Base-by-base conservation (phyloP, 2,113 vertebrate genomes). In the Tragulus kanchil region DNA sequence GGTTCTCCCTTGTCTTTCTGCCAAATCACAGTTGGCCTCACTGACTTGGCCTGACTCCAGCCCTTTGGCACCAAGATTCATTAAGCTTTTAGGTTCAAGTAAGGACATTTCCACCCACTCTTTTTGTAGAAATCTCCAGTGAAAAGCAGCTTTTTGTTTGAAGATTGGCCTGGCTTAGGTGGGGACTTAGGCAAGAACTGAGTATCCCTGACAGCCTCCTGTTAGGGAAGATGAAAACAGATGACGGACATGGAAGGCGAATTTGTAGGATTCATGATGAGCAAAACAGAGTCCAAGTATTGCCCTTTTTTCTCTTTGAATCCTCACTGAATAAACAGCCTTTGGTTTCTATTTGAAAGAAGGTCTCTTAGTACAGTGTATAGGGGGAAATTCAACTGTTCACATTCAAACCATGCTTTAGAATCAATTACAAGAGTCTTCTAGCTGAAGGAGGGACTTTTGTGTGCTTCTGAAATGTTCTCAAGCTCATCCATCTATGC, bases 61-160 rank as follows among this genome's bases (percentile, higher is more conserved):
- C 67, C 95, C 89, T 96, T 95, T 97, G 97, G 98, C 95, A 98
- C 84, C 95, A 97, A 96, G 96, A 93, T 97, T 98, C 98, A 98
- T 98, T 98, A 98, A 98, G 97, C 93, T 94, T 98, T 97, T 89
- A 97, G 98, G 98, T 98, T 98, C 98, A 98, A 92, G 75, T 95
- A 90, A 98, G 98, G 98, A 99, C 98, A 97, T 91, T 77, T 93
- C 85, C 97, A 98, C 75, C 21, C 94, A 78, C 96, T 98, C 97
- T 93, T 97, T 96, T 28, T 64, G 58, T 31, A 36, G 6, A 86
- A 26, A 77, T 90, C 48, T 61, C 73, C 59, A 71, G 31, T 95
- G 89, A 94, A 97, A 98, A 94, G 87, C 94, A 78, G 86, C 93
- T 95, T 96, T 96, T 93, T 98, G 67, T 96, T 95, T 84, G 67